Conservation (phyloP, 2,797 vertebrate genomes). For the Xerus rutilus region DNA sequence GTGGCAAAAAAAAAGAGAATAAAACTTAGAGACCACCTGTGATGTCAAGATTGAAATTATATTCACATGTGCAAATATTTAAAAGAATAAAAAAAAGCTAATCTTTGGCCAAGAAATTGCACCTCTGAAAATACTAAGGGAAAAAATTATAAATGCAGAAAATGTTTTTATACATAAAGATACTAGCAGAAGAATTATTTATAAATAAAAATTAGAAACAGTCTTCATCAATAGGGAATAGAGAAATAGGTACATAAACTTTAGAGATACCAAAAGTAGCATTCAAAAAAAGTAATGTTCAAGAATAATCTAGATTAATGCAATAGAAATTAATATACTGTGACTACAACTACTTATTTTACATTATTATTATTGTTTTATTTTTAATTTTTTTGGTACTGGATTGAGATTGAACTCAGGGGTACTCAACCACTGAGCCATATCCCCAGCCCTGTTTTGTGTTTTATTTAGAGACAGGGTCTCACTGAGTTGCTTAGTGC, state of each 20-base stretch:
- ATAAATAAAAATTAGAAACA: conserved; percentile 14
- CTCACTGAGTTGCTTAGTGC: too few species aligned
- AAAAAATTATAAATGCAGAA: conserved; percentile 11
- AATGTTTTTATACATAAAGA: neutral
- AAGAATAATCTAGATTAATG: conserved; percentile 4
- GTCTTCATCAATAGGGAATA: neutral
- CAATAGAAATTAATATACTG: neutral
- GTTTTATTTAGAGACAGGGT: too few species aligned
- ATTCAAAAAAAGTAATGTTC: too few species aligned
- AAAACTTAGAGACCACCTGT: neutral
- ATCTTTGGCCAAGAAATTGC: neutral
- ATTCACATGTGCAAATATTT: neutral
- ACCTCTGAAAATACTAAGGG: neutral
- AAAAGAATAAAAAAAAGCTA: neutral
- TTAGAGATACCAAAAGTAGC: neutral
- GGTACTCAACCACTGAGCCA: too few species aligned
- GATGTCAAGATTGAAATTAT: conserved; percentile 19
- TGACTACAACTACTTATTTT: neutral
- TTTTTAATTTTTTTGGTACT: too few species aligned
- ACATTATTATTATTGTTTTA: too few species aligned
- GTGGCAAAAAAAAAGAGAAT: neutral
- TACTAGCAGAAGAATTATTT: conserved; percentile 16
- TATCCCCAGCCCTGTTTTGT: too few species aligned
- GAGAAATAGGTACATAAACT: neutral
- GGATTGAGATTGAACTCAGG: too few species aligned